Evolutionary conservation across 2,888 invertebrate species (phyloP).

Genomic region (Nomada hirtipes): DNA sequence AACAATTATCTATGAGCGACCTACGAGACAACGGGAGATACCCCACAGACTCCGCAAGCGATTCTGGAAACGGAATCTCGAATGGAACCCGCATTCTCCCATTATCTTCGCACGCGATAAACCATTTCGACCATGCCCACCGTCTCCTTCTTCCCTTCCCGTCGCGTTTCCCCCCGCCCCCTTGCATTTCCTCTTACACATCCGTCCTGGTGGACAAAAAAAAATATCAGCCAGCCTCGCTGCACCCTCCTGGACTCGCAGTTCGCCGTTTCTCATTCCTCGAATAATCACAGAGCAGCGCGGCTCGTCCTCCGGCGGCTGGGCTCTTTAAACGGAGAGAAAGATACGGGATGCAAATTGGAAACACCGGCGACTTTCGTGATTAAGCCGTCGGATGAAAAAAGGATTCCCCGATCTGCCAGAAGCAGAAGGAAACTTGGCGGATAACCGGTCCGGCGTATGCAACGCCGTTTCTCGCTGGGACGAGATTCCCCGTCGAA

Average conservation of each 20-base stretch:
- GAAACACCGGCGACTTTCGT: slow-evolving; percentile 23
- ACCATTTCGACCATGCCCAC: slow-evolving; percentile 39
- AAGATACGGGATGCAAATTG: slow-evolving; percentile 38
- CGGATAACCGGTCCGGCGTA: too few species aligned
- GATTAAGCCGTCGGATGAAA: slow-evolving; percentile 33
- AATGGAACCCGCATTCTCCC: slow-evolving; percentile 54
- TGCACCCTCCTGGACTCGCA: not conserved
- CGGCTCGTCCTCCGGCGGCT: slow-evolving; percentile 23
- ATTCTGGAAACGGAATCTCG: slow-evolving; percentile 29
- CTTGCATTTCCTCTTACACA: slow-evolving; percentile 8
- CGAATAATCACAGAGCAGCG: slow-evolving; percentile 32
- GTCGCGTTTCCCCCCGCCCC: slow-evolving; percentile 4
- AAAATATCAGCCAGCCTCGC: slow-evolving; percentile 49
- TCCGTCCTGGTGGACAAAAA: slow-evolving; percentile 47
- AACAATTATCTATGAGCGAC: slow-evolving; percentile 19
- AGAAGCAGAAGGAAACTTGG: not conserved
- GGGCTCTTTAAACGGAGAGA: slow-evolving; percentile 11
- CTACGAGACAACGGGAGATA: not conserved
- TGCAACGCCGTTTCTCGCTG: slow-evolving; percentile 10
- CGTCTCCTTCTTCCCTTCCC: slow-evolving; percentile 5
- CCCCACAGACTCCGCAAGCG: slow-evolving; percentile 5
- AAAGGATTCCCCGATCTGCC: slow-evolving; percentile 26
- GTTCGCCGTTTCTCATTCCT: slow-evolving; percentile 31
- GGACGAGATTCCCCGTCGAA: not conserved
- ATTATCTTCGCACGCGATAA: slow-evolving; percentile 59